phyloP scores from a whole-genome alignment of 2,888 invertebrate genomes.

The Amphipoea oculea region DNA sequence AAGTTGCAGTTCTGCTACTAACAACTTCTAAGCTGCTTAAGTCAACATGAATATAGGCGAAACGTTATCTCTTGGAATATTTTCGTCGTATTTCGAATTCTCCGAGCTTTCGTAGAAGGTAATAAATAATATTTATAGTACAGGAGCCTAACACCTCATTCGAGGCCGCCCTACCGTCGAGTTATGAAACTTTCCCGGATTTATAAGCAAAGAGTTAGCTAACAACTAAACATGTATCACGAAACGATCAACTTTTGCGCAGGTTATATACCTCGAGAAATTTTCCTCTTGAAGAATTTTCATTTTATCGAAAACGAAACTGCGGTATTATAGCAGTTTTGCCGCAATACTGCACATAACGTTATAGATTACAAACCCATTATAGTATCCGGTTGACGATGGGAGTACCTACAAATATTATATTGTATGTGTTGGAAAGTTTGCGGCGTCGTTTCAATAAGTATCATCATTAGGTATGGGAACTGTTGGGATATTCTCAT shows the following conservation, averaged over 20 bases:
- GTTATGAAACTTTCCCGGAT: constrained; percentile 78
- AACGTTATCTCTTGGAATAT: constrained; percentile 58
- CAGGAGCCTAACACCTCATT: constrained; percentile 77
- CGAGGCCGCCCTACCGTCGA: constrained; percentile 69
- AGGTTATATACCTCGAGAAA: constrained; percentile 60
- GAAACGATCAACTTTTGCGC: constrained; percentile 70
- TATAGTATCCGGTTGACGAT: constrained; percentile 51
- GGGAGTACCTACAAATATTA: constrained; percentile 16
- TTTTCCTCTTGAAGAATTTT: constrained; percentile 71
- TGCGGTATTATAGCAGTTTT: constrained; percentile 51
- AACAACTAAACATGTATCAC: constrained; percentile 70
- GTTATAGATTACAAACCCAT: constrained; percentile 55
- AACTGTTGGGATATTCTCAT: background rate
- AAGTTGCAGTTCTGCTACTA: constrained; percentile 11
- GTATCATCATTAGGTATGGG: background rate
- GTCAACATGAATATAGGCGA: constrained; percentile 29
- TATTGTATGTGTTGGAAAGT: background rate
- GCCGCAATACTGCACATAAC: constrained; percentile 52
- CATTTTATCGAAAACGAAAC: constrained; percentile 63
- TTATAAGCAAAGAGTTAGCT: constrained; percentile 75
- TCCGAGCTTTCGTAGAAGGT: constrained; percentile 65
- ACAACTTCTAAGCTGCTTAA: constrained; percentile 23
- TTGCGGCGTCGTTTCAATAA: background rate
- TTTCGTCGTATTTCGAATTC: constrained; percentile 70
- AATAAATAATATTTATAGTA: constrained; percentile 81